A percentile compares a stretch with the other conserved stretches of the same genome.
Conservation (phyloP, 2,797 vertebrate genomes). For the Anas flavirostris region DNA sequence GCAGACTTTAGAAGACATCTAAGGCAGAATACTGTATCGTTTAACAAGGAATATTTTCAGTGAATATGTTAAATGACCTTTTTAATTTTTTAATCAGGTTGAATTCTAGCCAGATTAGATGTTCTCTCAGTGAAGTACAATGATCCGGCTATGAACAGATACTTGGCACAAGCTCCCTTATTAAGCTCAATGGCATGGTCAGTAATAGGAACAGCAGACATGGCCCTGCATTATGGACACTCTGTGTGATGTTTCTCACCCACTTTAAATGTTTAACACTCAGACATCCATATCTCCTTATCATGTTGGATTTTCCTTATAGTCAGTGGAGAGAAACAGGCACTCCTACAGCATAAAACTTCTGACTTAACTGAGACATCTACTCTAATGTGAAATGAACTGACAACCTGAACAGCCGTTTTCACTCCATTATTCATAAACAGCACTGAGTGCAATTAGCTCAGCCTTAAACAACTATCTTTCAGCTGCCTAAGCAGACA, state of each 20-base stretch:
- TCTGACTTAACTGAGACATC: background rate
- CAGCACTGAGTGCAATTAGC: background rate
- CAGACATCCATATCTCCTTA: background rate
- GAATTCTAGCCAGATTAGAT: background rate
- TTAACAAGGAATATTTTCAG: background rate
- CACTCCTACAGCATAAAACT: background rate
- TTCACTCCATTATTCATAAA: background rate
- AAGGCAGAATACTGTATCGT: background rate
- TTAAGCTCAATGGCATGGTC: background rate
- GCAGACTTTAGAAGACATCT: background rate
- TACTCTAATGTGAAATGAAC: background rate
- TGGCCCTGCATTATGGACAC: background rate
- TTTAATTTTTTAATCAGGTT: background rate
- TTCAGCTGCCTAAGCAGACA: background rate
- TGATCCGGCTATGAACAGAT: background rate
- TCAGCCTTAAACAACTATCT: background rate
- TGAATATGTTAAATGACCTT: background rate
- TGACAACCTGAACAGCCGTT: constrained; percentile 1
- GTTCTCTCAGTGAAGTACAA: background rate
- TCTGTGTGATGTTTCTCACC: background rate
- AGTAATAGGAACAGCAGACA: background rate
- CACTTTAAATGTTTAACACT: background rate
- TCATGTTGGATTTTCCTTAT: background rate
- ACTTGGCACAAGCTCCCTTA: background rate
- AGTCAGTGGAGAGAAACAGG: background rate